Percentiles rank a stretch among this genome's conserved stretches.
Evolutionary conservation across 2,888 invertebrate genomes (phyloP).

Genomic region (Sericinus montela): DNA sequence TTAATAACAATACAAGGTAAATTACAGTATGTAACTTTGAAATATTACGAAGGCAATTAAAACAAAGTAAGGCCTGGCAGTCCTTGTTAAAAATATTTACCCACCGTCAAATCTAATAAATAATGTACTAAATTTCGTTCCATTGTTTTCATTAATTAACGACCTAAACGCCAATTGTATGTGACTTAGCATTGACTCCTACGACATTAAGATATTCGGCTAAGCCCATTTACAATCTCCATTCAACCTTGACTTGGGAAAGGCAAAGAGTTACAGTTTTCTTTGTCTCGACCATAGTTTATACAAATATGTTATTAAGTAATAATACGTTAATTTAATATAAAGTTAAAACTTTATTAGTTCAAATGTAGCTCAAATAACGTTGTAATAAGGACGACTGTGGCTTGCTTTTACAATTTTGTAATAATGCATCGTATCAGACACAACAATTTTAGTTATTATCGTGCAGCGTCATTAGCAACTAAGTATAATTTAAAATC

Average conservation of each 20-base stretch:
- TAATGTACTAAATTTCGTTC: constrained; percentile 2
- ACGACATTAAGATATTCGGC: constrained; percentile 13
- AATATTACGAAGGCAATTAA: neutral
- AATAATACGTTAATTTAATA: neutral
- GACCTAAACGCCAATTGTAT: neutral
- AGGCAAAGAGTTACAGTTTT: constrained; percentile 9
- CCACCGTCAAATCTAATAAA: neutral
- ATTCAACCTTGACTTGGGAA: constrained; percentile 17
- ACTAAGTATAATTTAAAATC: constrained; percentile 10
- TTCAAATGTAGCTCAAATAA: constrained; percentile 13
- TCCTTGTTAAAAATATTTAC: neutral
- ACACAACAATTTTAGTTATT: neutral
- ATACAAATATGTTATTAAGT: constrained; percentile 1
- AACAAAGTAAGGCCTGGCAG: neutral
- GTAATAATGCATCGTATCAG: neutral
- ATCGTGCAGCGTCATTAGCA: constrained; percentile 2
- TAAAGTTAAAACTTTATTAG: neutral
- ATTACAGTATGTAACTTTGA: no score
- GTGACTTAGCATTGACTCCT: constrained; percentile 12
- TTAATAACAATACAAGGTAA: neutral
- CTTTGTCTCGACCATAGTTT: constrained; percentile 14
- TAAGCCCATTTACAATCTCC: constrained; percentile 7
- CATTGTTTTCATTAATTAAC: constrained; percentile 9
- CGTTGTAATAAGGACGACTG: constrained; percentile 11
- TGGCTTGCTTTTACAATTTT: constrained; percentile 4